Evolutionary conservation across 2,113 vertebrate species (phyloP).

Genomic region (Gymnorhina tibicen): DNA sequence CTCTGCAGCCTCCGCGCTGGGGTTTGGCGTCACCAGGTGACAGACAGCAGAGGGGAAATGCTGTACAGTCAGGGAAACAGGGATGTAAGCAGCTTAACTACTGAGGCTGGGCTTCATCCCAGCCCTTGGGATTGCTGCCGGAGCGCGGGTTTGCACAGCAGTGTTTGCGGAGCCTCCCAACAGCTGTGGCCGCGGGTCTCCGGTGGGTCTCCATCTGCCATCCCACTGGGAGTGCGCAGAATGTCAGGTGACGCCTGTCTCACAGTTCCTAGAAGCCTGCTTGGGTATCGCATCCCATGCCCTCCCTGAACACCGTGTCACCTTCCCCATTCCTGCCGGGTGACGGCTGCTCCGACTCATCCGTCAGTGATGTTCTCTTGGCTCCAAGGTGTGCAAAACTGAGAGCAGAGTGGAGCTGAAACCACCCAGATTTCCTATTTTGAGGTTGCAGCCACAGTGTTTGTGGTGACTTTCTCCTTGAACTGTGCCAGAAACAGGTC

Average conservation of each 20-base stretch:
- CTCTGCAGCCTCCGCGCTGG: background rate
- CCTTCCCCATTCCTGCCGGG: background rate
- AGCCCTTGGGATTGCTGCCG: background rate
- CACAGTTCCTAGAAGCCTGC: background rate
- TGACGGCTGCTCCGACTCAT: background rate
- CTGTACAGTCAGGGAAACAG: background rate
- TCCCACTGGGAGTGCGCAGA: background rate
- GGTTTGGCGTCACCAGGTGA: background rate
- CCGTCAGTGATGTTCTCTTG: background rate
- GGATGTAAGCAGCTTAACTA: background rate
- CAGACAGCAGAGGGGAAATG: background rate
- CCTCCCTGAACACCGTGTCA: background rate
- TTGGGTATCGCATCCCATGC: background rate
- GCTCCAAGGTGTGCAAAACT: background rate
- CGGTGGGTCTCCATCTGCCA: background rate
- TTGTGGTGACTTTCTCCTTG: background rate
- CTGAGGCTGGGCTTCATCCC: background rate
- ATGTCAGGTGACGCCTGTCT: background rate
- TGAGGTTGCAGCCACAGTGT: background rate
- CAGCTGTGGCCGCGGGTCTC: accelerated
- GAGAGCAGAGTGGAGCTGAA: background rate
- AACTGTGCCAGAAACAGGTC: background rate
- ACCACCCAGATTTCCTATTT: background rate
- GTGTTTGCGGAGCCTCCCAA: background rate
- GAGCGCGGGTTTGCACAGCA: accelerated